Conservation (phyloP, 64 coral and sea anemone genomes). For the Actinia equina region DNA sequence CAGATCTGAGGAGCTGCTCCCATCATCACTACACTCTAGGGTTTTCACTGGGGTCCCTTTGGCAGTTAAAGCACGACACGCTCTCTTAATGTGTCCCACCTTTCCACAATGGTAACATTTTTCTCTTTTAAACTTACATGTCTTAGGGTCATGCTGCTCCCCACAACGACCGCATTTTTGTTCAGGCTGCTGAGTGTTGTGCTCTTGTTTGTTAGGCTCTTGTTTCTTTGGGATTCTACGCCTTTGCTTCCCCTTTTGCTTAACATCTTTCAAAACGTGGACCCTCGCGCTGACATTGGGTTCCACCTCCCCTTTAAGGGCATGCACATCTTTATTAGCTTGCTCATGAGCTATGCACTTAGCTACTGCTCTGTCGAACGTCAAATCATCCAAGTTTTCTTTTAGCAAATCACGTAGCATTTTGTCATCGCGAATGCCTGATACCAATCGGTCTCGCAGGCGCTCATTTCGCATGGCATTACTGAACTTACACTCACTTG, state of each 20-base stretch:
- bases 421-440: conserved; percentile 19
- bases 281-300: background rate
- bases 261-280: background rate
- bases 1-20: conserved; percentile 10
- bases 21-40: conserved; percentile 24
- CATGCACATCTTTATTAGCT: conserved; percentile 17
- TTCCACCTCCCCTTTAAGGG: background rate
- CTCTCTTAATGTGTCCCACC: conserved; percentile 33
- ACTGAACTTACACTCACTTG: conserved; percentile 60
- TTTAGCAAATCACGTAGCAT: conserved; percentile 30
- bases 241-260: background rate
- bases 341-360: conserved; percentile 27
- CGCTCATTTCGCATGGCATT: conserved; percentile 25
- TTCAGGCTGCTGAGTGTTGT: background rate
- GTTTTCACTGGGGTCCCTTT: conserved; percentile 2
- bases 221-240: background rate
- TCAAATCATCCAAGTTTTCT: conserved; percentile 8
- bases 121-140: conserved; percentile 42
- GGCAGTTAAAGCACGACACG: background rate
- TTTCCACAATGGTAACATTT: conserved; percentile 52
- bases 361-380: conserved; percentile 16
- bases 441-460: conserved; percentile 7
- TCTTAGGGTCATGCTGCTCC: conserved; percentile 36
- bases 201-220: background rate
- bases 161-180: conserved; percentile 21